Percentiles rank a stretch among this genome's conserved stretches.
Conservation (phyloP, 2,797 vertebrate species). For the Acanthis flammea region DNA sequence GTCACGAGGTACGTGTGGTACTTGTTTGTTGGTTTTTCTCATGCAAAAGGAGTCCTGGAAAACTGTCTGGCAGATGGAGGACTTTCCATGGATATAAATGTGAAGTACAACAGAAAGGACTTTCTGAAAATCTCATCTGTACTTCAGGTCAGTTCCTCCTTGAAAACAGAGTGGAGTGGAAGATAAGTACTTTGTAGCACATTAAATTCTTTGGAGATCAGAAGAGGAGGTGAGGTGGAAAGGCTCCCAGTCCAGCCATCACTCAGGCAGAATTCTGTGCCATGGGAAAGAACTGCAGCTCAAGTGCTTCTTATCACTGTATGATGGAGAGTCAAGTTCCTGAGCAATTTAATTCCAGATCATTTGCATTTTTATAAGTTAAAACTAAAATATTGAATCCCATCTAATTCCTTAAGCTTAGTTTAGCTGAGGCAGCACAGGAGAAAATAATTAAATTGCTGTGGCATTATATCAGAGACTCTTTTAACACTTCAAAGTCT, state of each 20-base stretch:
- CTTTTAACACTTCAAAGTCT: not conserved
- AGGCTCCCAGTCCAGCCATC: not conserved
- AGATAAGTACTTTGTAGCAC: not conserved
- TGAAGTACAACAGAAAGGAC: not conserved
- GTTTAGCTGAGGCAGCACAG: not conserved
- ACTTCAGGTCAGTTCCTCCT: not conserved
- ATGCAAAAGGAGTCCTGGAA: not conserved
- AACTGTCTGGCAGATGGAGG: not conserved
- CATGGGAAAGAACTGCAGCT: not conserved
- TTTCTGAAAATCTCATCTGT: not conserved
- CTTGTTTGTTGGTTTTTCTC: not conserved
- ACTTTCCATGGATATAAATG: not conserved
- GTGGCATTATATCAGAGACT: not conserved
- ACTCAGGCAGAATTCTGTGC: not conserved
- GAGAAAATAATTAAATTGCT: slow-evolving; percentile 34
- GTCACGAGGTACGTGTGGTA: not conserved
- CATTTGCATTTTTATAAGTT: slow-evolving; percentile 33
- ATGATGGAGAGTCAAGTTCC: slow-evolving; percentile 8
- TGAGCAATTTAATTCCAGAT: slow-evolving; percentile 31
- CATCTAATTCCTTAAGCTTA: slow-evolving; percentile 8
- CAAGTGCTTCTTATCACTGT: not conserved
- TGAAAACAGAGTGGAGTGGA: not conserved
- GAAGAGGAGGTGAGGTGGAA: not conserved
- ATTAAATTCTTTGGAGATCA: not conserved
- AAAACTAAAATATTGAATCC: slow-evolving; percentile 11